Percentiles rank a stretch among this genome's conserved stretches.
phyloP scores from a whole-genome alignment of 1,140 invertebrate genomes.

The Drosophila hydei region DNA sequence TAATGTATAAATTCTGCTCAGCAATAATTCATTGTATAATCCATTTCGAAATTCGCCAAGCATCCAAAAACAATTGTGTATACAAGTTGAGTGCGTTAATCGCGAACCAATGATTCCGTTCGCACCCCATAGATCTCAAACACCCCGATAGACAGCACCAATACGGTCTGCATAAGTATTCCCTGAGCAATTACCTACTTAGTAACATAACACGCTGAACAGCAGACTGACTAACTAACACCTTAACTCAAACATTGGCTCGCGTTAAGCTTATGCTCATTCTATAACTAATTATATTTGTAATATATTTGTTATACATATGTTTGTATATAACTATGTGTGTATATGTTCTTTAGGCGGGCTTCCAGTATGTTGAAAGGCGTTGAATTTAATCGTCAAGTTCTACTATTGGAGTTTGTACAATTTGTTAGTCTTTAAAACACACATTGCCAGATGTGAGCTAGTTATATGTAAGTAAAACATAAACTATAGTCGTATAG shows the following conservation, averaged over 20 bases:
- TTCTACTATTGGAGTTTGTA: conserved; percentile 29
- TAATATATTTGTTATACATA: conserved; percentile 27
- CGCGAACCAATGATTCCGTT: conserved; percentile 36
- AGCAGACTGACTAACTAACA: conserved; percentile 8
- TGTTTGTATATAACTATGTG: conserved; percentile 14
- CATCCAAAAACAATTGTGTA: conserved; percentile 23
- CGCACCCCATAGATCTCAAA: conserved; percentile 5
- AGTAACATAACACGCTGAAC: conserved; percentile 27
- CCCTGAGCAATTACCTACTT: conserved; percentile 46
- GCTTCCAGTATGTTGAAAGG: conserved; percentile 46
- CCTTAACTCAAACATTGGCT: conserved; percentile 28
- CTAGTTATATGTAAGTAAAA: conserved; percentile 8
- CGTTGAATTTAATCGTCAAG: conserved; percentile 16
- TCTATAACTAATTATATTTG: conserved; percentile 21
- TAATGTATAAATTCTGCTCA: conserved; percentile 32
- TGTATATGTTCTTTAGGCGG: conserved; percentile 56
- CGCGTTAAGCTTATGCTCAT: conserved; percentile 18
- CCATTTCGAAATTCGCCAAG: conserved; percentile 25
- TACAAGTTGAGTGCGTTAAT: conserved; percentile 30
- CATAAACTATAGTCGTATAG: conserved; percentile 27
- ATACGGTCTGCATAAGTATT: conserved; percentile 25
- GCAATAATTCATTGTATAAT: conserved; percentile 38
- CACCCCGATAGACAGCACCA: conserved; percentile 11
- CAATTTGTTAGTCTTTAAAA: conserved; percentile 18
- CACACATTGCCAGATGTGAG: conserved; percentile 39